Evolutionary conservation across 2,113 vertebrate species (phyloP), one percentile per base, ranked within the genome.

Genomic region (Centropus unirufus): DNA sequence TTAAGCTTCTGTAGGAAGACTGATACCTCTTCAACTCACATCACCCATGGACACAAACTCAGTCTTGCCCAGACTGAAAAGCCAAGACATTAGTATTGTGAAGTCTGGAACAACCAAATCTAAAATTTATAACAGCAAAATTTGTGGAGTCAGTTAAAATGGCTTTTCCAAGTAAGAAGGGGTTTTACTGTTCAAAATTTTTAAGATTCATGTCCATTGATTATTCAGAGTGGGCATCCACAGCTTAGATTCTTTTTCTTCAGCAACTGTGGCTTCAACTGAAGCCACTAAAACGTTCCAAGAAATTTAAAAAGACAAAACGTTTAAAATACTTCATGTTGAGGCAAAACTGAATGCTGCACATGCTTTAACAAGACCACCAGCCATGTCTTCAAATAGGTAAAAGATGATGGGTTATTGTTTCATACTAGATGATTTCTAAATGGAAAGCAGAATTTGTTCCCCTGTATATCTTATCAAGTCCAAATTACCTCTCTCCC

Each of bases 11-110:
- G 58, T 5, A 77, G 47, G 59, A 76, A 69, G 62, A 30, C 32
- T 67, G 68, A 40, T 36, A 55, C n/a, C 68, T 79, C 68, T 63
- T 55, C 72, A 67, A 55, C 34, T 77, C 69, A 14, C 54, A 68
- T 34, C 69, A 91, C 12, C 8, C 77, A 92, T 3, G 8, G 62
- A 82, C 2, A 44, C 26, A 92, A 62, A 91, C 40, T 72, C 89
- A 89, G 90, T 70, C 85, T 80, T 83, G 75, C 72, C 61, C 74
- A 93, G 54, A 82, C 47, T 82, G 70, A 30, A 78, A 91, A 70
- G 76, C 74, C 40, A 67, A 49, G 57, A 55, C 29, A 29, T 58
- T 13, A 83, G 49, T n/a, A 61, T 54, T 21, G 19, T 3, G 11
- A 91, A 57, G 34, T 44, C 62, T 58, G 44, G 30, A 87, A 78